Conservation (phyloP, 2,888 invertebrate species). For the Phlogophora meticulosa region DNA sequence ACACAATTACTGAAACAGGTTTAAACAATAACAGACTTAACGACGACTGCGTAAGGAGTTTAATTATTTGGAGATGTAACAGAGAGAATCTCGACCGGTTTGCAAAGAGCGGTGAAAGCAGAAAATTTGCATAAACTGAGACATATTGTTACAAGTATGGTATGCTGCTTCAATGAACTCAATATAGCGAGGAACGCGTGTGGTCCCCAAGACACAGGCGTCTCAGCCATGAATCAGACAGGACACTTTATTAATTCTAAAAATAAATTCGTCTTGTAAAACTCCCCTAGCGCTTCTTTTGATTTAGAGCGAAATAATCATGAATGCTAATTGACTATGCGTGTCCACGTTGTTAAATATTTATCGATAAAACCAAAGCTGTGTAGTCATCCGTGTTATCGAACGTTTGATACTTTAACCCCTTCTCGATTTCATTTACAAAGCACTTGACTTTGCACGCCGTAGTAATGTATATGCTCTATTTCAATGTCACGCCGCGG, state of each 20-base stretch:
- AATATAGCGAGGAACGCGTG: conserved; percentile 50
- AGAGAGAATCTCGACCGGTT: conserved; percentile 62
- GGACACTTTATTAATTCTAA: conserved; percentile 72
- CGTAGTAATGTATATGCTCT: conserved; percentile 9
- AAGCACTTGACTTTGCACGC: conserved; percentile 31
- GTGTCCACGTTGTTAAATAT: conserved; percentile 62
- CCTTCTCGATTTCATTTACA: conserved; percentile 23
- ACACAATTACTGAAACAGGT: conserved; percentile 28
- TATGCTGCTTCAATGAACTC: conserved; percentile 17
- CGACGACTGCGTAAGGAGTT: conserved; percentile 22
- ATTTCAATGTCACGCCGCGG: conserved; percentile 35
- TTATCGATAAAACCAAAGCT: conserved; percentile 39
- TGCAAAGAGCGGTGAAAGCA: conserved; percentile 68
- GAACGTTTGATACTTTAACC: conserved; percentile 30
- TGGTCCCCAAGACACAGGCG: conserved; percentile 62
- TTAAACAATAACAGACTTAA: conserved; percentile 33
- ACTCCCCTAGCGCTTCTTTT: conserved; percentile 65
- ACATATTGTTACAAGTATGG: conserved; percentile 54
- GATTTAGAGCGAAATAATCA: conserved; percentile 74
- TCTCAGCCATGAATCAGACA: conserved; percentile 67
- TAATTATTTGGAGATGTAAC: conserved; percentile 38
- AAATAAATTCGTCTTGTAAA: conserved; percentile 69
- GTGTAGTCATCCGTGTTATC: conserved; percentile 27
- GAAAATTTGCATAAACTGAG: conserved; percentile 67
- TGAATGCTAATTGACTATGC: conserved; percentile 65